These are phyloP conservation scores for Centruroides sculpturatus DNA, from an alignment of 1,140 invertebrate species.

Conservation along the genomic window DNA sequence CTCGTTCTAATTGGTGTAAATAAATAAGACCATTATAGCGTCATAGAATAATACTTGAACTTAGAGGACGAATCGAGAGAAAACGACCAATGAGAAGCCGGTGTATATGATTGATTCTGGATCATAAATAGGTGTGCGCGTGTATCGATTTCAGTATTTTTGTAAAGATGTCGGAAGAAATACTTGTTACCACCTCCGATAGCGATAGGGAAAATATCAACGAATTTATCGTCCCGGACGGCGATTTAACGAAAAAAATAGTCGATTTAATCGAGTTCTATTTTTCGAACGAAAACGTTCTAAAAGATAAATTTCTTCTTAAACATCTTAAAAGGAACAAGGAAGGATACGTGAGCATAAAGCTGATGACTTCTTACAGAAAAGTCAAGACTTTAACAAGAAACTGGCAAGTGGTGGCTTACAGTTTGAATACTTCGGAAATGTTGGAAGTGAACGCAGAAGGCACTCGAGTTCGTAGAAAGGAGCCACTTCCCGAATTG, in stretches of 20 bases:
- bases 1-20: too few relatives aligned
- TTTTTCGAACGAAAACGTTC: constrained; percentile 85
- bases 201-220: too few relatives aligned
- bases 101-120: too few relatives aligned
- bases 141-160: too few relatives aligned
- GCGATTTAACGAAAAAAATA: constrained; percentile 4
- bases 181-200: too few relatives aligned
- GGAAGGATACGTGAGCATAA: constrained; percentile 85
- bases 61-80: too few relatives aligned
- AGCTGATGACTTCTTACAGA: constrained; percentile 45
- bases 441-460: constrained; percentile 81
- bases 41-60: too few relatives aligned
- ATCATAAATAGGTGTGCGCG: too few relatives aligned
- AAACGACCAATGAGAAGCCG: too few relatives aligned
- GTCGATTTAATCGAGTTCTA: constrained; percentile 78
- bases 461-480: constrained; percentile 71
- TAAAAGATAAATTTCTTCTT: constrained; percentile 79
- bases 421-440: constrained; percentile 54
- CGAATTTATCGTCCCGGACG: background rate
- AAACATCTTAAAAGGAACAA: constrained; percentile 89
- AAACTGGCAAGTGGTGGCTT: constrained; percentile 81
- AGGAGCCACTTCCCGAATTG: constrained; percentile 68
- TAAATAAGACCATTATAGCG: too few relatives aligned
- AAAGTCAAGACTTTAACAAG: constrained; percentile 64
- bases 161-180: too few relatives aligned